Evolutionary conservation across 1,140 invertebrate genomes (phyloP), one percentile per base, ranked within the genome.

Genomic region (Nephotettix cincticeps): DNA sequence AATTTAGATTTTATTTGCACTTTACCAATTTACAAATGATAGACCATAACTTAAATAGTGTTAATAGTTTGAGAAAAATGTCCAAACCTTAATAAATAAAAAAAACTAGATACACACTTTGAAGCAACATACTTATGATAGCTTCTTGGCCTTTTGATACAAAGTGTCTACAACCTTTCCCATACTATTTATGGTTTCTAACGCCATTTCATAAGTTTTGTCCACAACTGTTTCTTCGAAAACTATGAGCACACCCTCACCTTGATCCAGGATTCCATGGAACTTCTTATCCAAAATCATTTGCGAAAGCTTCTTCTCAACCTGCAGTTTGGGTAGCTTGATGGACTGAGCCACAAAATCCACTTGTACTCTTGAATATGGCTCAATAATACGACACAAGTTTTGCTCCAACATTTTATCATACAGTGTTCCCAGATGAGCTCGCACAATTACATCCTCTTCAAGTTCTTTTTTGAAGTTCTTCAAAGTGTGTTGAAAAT

Each of bases 261-360:
- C 97, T 85, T 99, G 98, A 85, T 99, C 97, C 58, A 99, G 85
- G 75, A 99, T 98, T 21, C 97, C 96, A 84, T 91, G 88, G 74
- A 99, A 90, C 82, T 99, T 99, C 75, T 97, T 96, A 82, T 99
- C 98, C 77, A 99, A 84, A 80, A 99, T 99, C 98, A 99, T 99
- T 82, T 99, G 98, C 27, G 97, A 99, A 19, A 99, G 83, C 83
- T 99, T 99, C 83, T 98, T 97, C 81, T 99, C 98, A 54, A 99
- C 97, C 84, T 92, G 90, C 63, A 92, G 86, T 83, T 94, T 89
- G 11, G 93, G 90, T 51, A 99, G 84, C 78, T 95, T 91, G 83
- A 99, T 99, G 70, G 90, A 88, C 71, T 90, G 87, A 17, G 96
- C 92, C 32, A 85, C 83, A 80, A 85, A 84, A 71, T 86, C 83